These are phyloP conservation scores for Kryphioiulus occultus DNA, from an alignment of 2,888 invertebrate genomes.

Conservation along the genomic window DNA sequence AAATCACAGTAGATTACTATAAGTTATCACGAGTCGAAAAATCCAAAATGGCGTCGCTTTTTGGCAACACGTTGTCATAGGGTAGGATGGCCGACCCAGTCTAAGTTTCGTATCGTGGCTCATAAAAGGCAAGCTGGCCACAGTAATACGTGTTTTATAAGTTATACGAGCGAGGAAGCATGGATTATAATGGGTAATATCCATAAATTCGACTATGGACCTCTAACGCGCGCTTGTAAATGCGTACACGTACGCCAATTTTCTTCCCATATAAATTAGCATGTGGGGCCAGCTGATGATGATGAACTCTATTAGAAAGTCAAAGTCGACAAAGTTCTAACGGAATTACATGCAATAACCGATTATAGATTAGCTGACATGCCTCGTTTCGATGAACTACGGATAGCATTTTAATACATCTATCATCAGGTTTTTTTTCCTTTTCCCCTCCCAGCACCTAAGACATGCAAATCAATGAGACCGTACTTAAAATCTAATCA, in stretches of 20 bases:
- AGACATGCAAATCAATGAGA: constrained; percentile 40
- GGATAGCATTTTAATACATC: constrained; percentile 36
- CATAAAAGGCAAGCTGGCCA: constrained; percentile 47
- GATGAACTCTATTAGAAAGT: constrained; percentile 38
- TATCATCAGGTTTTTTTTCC: constrained; percentile 34
- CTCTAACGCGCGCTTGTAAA: neutral
- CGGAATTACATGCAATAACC: constrained; percentile 36
- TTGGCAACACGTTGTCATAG: neutral
- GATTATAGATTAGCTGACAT: constrained; percentile 40
- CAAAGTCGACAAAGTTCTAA: constrained; percentile 34
- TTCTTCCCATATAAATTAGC: constrained; percentile 39
- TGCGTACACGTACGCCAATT: constrained; percentile 36
- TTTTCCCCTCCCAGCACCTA: neutral
- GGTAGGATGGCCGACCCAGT: neutral
- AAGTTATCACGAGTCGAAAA: neutral
- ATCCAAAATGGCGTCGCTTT: neutral
- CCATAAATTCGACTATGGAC: constrained; percentile 15
- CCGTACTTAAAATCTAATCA: constrained; percentile 40
- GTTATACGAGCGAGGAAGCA: constrained; percentile 42
- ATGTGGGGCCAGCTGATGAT: constrained; percentile 39
- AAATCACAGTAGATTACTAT: neutral
- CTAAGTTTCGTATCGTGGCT: neutral
- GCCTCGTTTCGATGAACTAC: constrained; percentile 38
- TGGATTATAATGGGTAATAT: constrained; percentile 38
- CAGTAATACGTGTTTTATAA: constrained; percentile 42